Conservation (phyloP, 2,888 invertebrate species). For the Pristionchus maxplancki region DNA sequence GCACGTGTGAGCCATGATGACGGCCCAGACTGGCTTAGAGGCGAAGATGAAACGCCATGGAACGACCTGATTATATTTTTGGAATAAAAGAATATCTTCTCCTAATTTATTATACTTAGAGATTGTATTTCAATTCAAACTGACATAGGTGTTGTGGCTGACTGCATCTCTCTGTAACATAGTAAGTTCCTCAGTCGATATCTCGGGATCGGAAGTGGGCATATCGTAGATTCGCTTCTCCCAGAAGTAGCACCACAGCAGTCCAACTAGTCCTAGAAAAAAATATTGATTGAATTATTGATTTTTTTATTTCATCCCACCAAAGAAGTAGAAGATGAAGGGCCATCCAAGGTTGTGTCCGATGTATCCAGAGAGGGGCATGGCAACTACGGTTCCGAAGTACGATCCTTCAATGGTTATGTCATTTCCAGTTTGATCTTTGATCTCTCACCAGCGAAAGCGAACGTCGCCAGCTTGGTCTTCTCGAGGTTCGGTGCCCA, state of each 20-base stretch:
- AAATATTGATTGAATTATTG: neutral
- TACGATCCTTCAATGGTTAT: conserved; percentile 66
- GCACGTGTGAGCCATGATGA: conserved; percentile 79
- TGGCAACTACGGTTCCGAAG: conserved; percentile 72
- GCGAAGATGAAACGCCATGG: conserved; percentile 79
- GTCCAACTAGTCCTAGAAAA: conserved; percentile 61
- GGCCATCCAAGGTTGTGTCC: conserved; percentile 81
- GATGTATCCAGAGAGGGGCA: conserved; percentile 70
- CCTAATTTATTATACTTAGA: too few relatives aligned
- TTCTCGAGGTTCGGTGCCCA: conserved; percentile 73
- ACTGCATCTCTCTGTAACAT: conserved; percentile 78
- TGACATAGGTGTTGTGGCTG: conserved; percentile 66
- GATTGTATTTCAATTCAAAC: conserved; percentile 45
- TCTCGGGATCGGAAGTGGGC: conserved; percentile 79
- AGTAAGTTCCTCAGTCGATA: conserved; percentile 78
- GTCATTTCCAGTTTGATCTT: neutral
- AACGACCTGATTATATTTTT: conserved; percentile 62
- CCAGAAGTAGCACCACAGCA: conserved; percentile 77
- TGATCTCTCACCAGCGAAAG: conserved; percentile 76
- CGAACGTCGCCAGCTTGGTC: conserved; percentile 73
- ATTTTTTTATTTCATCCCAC: conserved; percentile 70
- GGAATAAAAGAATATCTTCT: too few relatives aligned
- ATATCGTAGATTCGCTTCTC: conserved; percentile 78
- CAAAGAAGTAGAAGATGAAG: conserved; percentile 82
- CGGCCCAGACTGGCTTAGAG: conserved; percentile 79